Evolutionary conservation across 2,113 vertebrate species (phyloP).

Genomic region (Nyctibius bracteatus): DNA sequence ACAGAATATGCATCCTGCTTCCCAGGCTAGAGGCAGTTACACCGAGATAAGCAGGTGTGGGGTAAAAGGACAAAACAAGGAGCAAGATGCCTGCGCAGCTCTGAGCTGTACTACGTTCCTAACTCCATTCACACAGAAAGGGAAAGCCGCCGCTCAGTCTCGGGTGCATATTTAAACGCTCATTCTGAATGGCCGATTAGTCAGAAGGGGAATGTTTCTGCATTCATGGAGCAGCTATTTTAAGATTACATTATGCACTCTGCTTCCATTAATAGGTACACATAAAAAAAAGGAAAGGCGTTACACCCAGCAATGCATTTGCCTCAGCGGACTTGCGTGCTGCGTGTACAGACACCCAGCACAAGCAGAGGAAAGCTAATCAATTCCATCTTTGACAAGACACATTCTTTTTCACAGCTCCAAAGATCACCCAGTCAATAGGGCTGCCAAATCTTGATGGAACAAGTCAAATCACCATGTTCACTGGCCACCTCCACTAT

Average conservation of each 20-base stretch:
- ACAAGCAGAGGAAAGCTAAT: background rate
- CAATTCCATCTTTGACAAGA: background rate
- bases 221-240: conserved; percentile 59
- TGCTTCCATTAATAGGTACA: conserved; percentile 57
- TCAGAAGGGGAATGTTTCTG: conserved; percentile 46
- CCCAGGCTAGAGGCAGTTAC: background rate
- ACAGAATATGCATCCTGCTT: background rate
- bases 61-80: background rate
- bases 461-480: background rate
- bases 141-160: background rate
- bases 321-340: background rate
- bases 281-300: background rate
- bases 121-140: background rate
- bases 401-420: background rate
- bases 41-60: background rate
- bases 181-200: conserved; percentile 52
- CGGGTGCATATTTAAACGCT: conserved; percentile 43
- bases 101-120: background rate
- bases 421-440: background rate
- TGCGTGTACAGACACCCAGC: background rate
- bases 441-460: background rate
- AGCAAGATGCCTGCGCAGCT: background rate
- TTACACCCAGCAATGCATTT: background rate
- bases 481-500: background rate
- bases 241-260: conserved; percentile 39